A percentile compares a stretch with the other conserved stretches of the same genome.
These are phyloP conservation scores for Scartelaos histophorus DNA, from an alignment of 2,113 vertebrate genomes.

Conservation along the genomic window DNA sequence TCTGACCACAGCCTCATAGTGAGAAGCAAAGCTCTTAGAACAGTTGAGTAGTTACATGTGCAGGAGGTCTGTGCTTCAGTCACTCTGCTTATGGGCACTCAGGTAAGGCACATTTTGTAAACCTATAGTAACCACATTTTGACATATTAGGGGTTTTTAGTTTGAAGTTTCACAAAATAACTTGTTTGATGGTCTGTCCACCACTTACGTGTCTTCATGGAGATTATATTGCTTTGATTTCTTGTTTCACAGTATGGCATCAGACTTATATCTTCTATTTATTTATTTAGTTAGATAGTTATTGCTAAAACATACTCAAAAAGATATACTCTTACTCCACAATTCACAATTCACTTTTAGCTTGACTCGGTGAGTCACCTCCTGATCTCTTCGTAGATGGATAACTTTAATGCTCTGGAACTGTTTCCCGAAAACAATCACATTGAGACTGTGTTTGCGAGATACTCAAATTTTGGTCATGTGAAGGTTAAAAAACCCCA, in stretches of 20 bases:
- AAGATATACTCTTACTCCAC: background rate
- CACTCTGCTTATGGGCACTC: constrained; percentile 4
- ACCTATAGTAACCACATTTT: background rate
- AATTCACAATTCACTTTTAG: background rate
- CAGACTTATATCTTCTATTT: background rate
- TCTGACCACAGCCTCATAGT: constrained; percentile 27
- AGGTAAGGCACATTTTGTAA: background rate
- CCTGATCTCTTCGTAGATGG: background rate
- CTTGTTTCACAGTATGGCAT: background rate
- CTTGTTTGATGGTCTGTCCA: background rate
- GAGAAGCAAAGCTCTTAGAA: constrained; percentile 19
- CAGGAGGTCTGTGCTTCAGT: constrained; percentile 8
- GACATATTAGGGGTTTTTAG: background rate
- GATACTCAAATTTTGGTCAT: background rate
- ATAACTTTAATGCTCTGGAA: background rate
- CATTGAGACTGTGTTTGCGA: background rate
- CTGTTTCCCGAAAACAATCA: background rate
- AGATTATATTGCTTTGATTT: background rate
- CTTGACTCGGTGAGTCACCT: background rate
- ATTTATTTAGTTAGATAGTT: background rate
- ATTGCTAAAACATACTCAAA: background rate
- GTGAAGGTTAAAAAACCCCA: background rate
- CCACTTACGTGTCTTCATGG: background rate
- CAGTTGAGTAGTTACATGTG: constrained; percentile 26
- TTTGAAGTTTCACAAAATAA: background rate